Conservation (phyloP, 1,140 invertebrate species). For the Drosophila ohnishii region DNA sequence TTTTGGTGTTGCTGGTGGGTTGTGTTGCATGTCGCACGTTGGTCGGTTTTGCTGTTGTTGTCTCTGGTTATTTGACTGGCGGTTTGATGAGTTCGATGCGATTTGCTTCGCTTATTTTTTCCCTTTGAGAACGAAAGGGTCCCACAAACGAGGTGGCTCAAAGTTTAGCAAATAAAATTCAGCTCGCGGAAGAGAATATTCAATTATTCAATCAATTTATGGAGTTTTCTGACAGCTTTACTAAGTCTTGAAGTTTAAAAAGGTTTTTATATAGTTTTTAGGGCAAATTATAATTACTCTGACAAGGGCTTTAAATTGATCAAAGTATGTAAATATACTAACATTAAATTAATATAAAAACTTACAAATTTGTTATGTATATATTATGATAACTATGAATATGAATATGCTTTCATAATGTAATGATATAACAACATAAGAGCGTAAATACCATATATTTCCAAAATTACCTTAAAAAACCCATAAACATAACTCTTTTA, state of each 20-base stretch:
- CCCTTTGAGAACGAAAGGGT: not conserved
- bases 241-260: not conserved
- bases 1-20: constrained; percentile 38
- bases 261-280: not conserved
- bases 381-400: not conserved
- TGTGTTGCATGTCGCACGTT: constrained; percentile 47
- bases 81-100: constrained; percentile 44
- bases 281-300: not conserved
- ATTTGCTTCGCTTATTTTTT: constrained; percentile 27
- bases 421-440: not conserved
- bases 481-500: constrained; percentile 7
- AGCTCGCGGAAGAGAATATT: not conserved
- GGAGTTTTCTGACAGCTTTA: not conserved
- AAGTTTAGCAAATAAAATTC: constrained; percentile 17
- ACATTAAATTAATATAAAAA: not conserved
- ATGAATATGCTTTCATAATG: not conserved
- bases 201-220: not conserved
- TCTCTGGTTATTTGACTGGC: constrained; percentile 53
- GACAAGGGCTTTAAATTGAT: not conserved
- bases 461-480: not conserved
- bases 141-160: not conserved
- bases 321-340: not conserved
- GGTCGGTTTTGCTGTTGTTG: constrained; percentile 42
- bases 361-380: too few species aligned
- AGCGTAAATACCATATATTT: not conserved